Evolutionary conservation across 2,888 invertebrate species (phyloP), one percentile per base, ranked within the genome.

Genomic region (Sinelater perroti): DNA sequence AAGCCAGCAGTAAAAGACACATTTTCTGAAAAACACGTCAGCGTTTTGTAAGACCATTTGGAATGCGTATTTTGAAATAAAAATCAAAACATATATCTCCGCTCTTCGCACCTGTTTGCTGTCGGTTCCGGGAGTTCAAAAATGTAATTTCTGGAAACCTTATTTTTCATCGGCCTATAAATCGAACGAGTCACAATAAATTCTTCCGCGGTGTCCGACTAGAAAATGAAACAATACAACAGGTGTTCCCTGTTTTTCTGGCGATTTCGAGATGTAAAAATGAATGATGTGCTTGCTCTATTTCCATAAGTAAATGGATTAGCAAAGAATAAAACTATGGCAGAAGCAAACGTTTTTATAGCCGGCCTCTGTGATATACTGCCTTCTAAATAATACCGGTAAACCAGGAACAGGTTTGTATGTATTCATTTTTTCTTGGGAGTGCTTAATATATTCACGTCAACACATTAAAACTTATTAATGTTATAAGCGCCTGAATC

Each of bases 151-250:
- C 1, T 20, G 20, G 21, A 38, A 38, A n/a, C 13, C 11, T 20
- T 38, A 38, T 38, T 38, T 38, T 38, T 38, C 38, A 38, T 38
- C 38, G 10, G 7, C 38, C 38, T 38, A 38, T 38, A 38, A 38
- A 38, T 38, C 38, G 38, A 38, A 38, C 18, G 21, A 38, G 38
- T 38, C 38, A 38, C 38, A 38, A 38, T 38, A 38, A 38, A 38
- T 38, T 13, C 18, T 18, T 38, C 38, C 10, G 38, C 20, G 10
- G 17, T 36, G 36, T 36, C 21, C 7, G 33, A 8, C 33, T 20
- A 18, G 20, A 20, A 38, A 38, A 38, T 20, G 38, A 38, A 20
- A 20, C 35, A 17, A 35, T 20, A 18, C 38, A 38, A 38, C 38
- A 38, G 38, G 38, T 38, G 38, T 21, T 38, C 11, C 18, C 18